Evolutionary conservation across 2,797 vertebrate genomes (phyloP).

Genomic region (Crypturellus tataupa): DNA sequence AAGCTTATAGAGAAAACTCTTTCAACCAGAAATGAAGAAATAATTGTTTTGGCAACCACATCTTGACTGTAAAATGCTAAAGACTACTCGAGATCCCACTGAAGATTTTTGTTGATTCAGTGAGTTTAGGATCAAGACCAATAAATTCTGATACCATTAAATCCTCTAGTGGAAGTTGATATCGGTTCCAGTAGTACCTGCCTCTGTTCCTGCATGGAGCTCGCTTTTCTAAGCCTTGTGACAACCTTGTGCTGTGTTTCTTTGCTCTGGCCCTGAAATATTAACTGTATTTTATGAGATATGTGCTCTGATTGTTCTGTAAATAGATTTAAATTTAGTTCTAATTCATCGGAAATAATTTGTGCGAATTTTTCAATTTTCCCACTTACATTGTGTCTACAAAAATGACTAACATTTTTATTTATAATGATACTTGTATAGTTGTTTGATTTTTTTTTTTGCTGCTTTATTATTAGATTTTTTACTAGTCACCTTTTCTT

Average conservation of each 20-base stretch:
- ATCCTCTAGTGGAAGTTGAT: not conserved
- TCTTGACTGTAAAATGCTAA: not conserved
- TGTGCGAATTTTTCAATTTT: not conserved
- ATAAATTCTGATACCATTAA: not conserved
- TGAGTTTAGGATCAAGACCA: not conserved
- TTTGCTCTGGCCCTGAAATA: not conserved
- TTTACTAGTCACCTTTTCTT: constrained; percentile 20
- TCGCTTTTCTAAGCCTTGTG: not conserved
- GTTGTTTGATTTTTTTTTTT: not conserved
- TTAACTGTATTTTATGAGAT: not conserved
- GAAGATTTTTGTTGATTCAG: not conserved
- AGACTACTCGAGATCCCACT: not conserved
- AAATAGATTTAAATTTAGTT: not conserved
- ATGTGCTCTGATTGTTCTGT: not conserved
- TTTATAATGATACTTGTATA: not conserved
- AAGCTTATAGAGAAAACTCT: not conserved
- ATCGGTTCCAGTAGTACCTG: not conserved
- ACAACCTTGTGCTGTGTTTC: not conserved
- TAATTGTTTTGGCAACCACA: not conserved
- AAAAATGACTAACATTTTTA: not conserved
- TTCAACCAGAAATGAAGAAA: not conserved
- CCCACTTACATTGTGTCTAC: not conserved
- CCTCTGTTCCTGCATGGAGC: not conserved
- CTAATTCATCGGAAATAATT: not conserved
- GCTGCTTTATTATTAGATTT: not conserved